Evolutionary conservation across 2,797 vertebrate species (phyloP).

Genomic region (Gila robusta): DNA sequence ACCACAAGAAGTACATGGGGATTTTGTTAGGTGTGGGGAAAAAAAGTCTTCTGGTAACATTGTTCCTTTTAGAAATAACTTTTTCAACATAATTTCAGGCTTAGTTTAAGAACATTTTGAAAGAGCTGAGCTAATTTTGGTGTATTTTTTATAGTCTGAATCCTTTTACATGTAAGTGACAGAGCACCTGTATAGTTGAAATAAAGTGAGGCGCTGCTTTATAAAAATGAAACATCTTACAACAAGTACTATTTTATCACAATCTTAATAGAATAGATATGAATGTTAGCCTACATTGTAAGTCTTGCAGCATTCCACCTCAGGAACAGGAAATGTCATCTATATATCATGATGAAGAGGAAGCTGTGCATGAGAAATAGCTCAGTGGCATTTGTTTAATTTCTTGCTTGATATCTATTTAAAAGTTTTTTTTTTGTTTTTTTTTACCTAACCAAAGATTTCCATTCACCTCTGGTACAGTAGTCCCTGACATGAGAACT

Average conservation of each 20-base stretch:
- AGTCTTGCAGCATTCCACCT: conserved; percentile 33
- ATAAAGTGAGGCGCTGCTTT: not conserved
- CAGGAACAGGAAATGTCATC: conserved; percentile 14
- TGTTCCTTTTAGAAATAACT: not conserved
- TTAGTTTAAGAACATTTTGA: not conserved
- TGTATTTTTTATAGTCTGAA: not conserved
- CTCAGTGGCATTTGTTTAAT: not conserved
- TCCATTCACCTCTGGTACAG: not conserved
- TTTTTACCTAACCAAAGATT: not conserved
- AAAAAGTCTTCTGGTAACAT: not conserved
- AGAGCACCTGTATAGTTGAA: not conserved
- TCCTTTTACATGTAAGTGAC: not conserved
- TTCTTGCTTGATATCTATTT: not conserved
- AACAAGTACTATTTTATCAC: not conserved
- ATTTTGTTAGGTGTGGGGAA: not conserved
- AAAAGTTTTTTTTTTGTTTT: not conserved
- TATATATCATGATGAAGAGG: conserved; percentile 25
- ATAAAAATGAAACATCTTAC: not conserved
- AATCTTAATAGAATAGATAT: not conserved
- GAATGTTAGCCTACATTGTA: not conserved
- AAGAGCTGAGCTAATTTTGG: not conserved
- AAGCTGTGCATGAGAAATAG: conserved; percentile 22
- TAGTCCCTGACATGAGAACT: not conserved
- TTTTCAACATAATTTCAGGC: not conserved
- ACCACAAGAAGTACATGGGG: not conserved